A percentile compares a stretch with the other conserved stretches of the same genome.
Conservation (phyloP, 2,888 invertebrate species). For the Drosophila demipolita region DNA sequence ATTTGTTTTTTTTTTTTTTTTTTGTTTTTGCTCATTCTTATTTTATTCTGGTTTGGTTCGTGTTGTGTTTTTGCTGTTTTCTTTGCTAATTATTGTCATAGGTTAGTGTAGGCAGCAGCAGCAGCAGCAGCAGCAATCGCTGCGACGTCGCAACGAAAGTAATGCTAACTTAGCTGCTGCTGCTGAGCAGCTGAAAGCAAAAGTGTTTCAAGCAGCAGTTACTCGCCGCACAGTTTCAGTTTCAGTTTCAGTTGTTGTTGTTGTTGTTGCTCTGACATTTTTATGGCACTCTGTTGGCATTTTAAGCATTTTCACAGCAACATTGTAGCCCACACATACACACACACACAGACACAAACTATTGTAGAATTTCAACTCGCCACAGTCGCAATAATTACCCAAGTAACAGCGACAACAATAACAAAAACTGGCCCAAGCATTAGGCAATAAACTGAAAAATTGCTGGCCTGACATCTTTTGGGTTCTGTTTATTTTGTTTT, state of each 20-base stretch:
- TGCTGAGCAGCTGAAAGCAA: constrained; percentile 73
- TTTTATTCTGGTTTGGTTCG: constrained; percentile 33
- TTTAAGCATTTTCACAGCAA: constrained; percentile 66
- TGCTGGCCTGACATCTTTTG: constrained; percentile 61
- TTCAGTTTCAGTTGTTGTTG: constrained; percentile 18
- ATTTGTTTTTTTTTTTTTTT: constrained; percentile 1
- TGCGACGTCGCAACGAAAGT: constrained; percentile 45
- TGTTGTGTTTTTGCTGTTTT: constrained; percentile 38
- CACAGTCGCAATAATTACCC: constrained; percentile 48
- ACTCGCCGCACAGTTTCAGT: constrained; percentile 23
- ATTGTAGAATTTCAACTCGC: constrained; percentile 37
- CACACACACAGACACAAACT: constrained; percentile 15
- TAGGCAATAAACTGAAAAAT: constrained; percentile 52
- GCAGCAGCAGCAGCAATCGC: constrained; percentile 35
- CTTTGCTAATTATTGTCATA: constrained; percentile 82
- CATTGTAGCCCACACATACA: constrained; percentile 58
- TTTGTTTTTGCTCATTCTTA: constrained; percentile 22
- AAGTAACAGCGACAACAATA: constrained; percentile 27
- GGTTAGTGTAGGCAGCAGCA: constrained; percentile 78
- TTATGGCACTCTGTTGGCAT: constrained; percentile 63
- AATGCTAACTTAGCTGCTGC: constrained; percentile 58
- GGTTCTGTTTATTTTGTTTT: constrained; percentile 18
- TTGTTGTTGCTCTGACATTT: constrained; percentile 52
- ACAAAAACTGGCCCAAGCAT: constrained; percentile 40
- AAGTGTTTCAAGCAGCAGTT: constrained; percentile 59